phyloP scores from a whole-genome alignment of 2,888 invertebrate genomes.

The Sclerodermus sp. region DNA sequence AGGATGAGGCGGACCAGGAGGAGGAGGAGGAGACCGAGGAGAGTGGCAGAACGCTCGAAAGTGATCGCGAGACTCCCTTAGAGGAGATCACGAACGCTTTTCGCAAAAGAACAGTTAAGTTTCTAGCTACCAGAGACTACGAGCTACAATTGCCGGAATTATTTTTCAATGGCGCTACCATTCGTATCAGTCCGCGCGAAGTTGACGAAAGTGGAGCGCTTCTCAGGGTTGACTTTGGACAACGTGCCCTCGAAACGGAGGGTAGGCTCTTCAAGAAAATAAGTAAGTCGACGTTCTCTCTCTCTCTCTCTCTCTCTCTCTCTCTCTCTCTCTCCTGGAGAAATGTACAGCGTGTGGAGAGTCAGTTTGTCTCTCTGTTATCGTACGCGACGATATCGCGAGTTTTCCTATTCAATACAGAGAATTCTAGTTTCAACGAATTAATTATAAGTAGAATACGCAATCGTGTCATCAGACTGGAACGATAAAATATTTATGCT shows the following conservation, averaged over 20 bases:
- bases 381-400: no score
- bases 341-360: no score
- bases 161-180: constrained; percentile 72
- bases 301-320: no score
- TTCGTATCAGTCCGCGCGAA: constrained; percentile 74
- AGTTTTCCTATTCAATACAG: no score
- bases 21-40: constrained; percentile 40
- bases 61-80: constrained; percentile 60
- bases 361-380: no score
- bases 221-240: constrained; percentile 72
- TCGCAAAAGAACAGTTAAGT: constrained; percentile 71
- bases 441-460: no score
- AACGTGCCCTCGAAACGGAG: constrained; percentile 51
- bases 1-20: constrained; percentile 55
- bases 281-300: constrained; percentile 60
- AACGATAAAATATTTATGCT: no score
- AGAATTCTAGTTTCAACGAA: no score
- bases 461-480: no score
- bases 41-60: constrained; percentile 32
- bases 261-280: constrained; percentile 73
- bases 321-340: no score
- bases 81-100: constrained; percentile 76
- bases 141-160: constrained; percentile 72
- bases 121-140: constrained; percentile 77
- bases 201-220: constrained; percentile 75